phyloP scores from a whole-genome alignment of 1,140 invertebrate genomes.

The Eurosta solidaginis region DNA sequence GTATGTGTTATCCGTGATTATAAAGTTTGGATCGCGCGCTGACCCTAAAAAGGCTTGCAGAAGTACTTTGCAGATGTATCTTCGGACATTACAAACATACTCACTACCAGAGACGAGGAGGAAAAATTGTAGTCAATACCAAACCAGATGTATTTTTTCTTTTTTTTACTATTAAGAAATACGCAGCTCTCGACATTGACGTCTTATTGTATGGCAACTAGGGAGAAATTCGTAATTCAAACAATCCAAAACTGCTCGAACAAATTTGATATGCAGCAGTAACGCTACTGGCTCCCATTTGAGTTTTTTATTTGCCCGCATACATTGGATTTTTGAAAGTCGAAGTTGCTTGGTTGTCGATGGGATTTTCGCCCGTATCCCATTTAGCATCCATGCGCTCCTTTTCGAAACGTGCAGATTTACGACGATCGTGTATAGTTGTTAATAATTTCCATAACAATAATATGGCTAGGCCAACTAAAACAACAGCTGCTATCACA shows the following conservation, averaged over 20 bases:
- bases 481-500: conserved; percentile 91
- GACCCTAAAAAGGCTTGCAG: too few species aligned
- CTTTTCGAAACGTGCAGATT: conserved; percentile 97
- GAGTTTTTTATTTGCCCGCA: conserved; percentile 68
- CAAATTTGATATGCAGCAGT: not conserved
- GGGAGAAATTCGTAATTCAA: conserved; percentile 18
- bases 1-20: too few species aligned
- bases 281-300: not conserved
- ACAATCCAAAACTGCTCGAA: not conserved
- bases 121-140: not conserved
- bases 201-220: conserved; percentile 4
- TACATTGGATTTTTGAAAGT: conserved; percentile 99
- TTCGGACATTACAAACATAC: too few species aligned
- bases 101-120: too few species aligned
- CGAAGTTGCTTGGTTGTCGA: conserved; percentile 98
- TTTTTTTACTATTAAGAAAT: not conserved
- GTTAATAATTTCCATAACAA: conserved; percentile 96
- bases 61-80: too few species aligned
- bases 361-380: conserved; percentile 97
- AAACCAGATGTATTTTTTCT: not conserved
- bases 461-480: conserved; percentile 69
- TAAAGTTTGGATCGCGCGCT: too few species aligned
- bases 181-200: not conserved
- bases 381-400: conserved; percentile 94
- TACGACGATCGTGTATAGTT: conserved; percentile 91